phyloP scores from a whole-genome alignment of 2,113 vertebrate species.

The Cryptotis parvus region DNA sequence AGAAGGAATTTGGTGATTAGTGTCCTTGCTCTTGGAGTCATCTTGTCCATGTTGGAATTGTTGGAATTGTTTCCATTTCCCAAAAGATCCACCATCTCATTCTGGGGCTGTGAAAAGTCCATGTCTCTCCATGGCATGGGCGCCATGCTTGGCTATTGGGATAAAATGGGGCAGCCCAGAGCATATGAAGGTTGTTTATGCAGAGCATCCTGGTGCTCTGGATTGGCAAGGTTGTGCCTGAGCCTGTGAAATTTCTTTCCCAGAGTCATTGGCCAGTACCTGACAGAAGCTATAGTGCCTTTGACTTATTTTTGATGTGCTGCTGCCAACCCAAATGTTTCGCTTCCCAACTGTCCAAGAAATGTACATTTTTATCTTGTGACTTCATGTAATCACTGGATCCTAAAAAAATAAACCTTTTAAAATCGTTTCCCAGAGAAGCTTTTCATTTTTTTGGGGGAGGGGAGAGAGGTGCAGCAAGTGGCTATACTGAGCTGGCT shows the following conservation, averaged over 20 bases:
- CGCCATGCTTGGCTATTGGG: constrained; percentile 34
- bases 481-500: constrained; percentile 45
- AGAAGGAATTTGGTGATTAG: constrained; percentile 51
- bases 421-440: constrained; percentile 71
- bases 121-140: no score
- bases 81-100: constrained; percentile 5
- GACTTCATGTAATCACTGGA: constrained; percentile 69
- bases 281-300: constrained; percentile 52
- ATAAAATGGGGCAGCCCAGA: background rate
- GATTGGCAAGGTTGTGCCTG: background rate
- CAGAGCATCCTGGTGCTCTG: background rate
- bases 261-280: constrained; percentile 42
- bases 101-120: constrained; percentile 37
- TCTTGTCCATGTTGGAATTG: no score
- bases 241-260: constrained; percentile 49
- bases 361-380: constrained; percentile 78
- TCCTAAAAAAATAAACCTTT: constrained; percentile 75
- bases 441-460: no score
- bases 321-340: constrained; percentile 80
- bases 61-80: constrained; percentile 51
- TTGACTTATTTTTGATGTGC: constrained; percentile 59
- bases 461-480: no score
- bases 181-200: background rate
- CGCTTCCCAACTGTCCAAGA: constrained; percentile 71
- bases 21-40: no score